Evolutionary conservation across 2,888 invertebrate genomes (phyloP).

Genomic region (Hydriomena furcata): DNA sequence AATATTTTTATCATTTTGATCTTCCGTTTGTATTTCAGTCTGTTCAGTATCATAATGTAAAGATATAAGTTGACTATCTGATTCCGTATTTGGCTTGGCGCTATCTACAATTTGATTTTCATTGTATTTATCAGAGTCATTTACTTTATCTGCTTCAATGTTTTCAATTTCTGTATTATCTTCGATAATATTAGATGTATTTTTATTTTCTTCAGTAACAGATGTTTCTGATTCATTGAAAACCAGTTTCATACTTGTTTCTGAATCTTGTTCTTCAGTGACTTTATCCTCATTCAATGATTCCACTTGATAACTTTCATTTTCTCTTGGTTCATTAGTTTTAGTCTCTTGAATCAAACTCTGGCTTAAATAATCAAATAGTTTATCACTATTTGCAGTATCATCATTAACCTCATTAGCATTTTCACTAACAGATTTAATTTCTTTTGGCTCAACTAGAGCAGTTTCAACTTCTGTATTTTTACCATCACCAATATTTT

Average conservation of each 20-base stretch:
- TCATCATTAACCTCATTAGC: not conserved
- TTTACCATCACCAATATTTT: slow-evolving; percentile 1
- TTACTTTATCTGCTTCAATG: not conserved
- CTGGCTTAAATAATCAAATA: slow-evolving; percentile 15
- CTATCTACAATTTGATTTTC: not conserved
- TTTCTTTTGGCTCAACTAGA: not conserved
- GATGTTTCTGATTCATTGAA: slow-evolving; percentile 42
- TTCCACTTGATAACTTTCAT: slow-evolving; percentile 15
- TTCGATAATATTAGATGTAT: slow-evolving; percentile 6
- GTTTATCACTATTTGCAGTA: slow-evolving; percentile 20
- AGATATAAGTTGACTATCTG: slow-evolving; percentile 49
- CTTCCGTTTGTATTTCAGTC: slow-evolving; percentile 13
- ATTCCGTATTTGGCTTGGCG: slow-evolving; percentile 29
- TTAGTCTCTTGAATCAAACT: slow-evolving; percentile 9
- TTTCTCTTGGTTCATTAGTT: slow-evolving; percentile 1
- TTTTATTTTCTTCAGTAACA: slow-evolving; percentile 16
- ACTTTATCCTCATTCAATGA: slow-evolving; percentile 22
- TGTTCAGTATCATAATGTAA: slow-evolving; percentile 54
- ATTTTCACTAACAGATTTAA: slow-evolving; percentile 7
- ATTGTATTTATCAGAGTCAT: not conserved
- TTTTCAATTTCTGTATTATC: slow-evolving; percentile 5
- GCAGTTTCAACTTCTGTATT: not conserved
- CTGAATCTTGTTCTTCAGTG: slow-evolving; percentile 39
- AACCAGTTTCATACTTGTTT: slow-evolving; percentile 42
- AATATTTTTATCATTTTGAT: slow-evolving; percentile 5